These are phyloP conservation scores for Ditylenchus dipsaci DNA, from an alignment of 1,140 invertebrate species.

Conservation along the genomic window DNA sequence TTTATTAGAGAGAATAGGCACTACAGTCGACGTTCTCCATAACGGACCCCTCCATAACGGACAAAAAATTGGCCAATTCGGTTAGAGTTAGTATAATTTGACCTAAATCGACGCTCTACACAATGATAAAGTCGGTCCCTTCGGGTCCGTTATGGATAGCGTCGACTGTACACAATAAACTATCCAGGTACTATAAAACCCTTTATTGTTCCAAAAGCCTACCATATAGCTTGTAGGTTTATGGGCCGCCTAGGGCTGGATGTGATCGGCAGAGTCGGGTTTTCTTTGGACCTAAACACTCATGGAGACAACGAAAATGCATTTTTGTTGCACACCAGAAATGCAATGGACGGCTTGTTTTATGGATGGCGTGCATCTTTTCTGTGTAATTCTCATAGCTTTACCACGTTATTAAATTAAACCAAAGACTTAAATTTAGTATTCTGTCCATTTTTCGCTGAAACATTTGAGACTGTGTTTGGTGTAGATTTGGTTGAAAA, in stretches of 20 bases:
- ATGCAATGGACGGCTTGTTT: neutral
- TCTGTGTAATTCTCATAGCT: neutral
- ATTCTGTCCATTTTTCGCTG: neutral
- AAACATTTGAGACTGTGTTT: constrained; percentile 2
- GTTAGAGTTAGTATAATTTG: too few relatives aligned
- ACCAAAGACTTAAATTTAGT: constrained; percentile 3
- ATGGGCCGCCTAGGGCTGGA: constrained; percentile 17
- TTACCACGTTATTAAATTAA: neutral
- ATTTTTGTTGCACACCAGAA: constrained; percentile 1
- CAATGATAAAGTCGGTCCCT: too few relatives aligned
- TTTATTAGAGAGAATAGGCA: too few relatives aligned
- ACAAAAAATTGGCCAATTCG: too few relatives aligned
- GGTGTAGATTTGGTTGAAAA: neutral
- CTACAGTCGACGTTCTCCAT: too few relatives aligned
- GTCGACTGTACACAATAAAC: too few relatives aligned
- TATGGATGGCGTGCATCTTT: neutral
- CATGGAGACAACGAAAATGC: neutral
- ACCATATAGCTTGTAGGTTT: constrained; percentile 3
- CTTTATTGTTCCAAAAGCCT: neutral
- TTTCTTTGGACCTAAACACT: constrained; percentile 10
- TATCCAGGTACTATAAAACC: too few relatives aligned
- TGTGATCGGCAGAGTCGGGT: constrained; percentile 22
- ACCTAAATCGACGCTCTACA: too few relatives aligned
- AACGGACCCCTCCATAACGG: too few relatives aligned
- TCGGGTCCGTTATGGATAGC: too few relatives aligned